Conservation (phyloP, 92 coral and sea anemone genomes). For the Pocillopora meandrina region DNA sequence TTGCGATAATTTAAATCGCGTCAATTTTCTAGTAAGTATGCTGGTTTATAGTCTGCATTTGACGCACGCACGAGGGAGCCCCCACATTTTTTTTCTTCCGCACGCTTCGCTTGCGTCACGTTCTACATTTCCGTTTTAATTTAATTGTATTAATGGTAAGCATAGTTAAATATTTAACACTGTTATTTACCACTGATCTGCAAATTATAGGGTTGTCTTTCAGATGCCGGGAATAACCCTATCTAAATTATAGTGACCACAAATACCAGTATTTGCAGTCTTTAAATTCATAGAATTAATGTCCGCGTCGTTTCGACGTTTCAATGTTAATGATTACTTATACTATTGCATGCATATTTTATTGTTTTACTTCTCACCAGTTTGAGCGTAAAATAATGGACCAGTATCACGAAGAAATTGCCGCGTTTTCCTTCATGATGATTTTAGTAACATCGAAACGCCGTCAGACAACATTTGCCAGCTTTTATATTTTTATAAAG, state of each 20-base stretch:
- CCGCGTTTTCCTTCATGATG: constrained; percentile 40
- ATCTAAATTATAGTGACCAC: constrained; percentile 34
- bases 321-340: constrained; percentile 34
- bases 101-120: too few species aligned
- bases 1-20: constrained; percentile 39
- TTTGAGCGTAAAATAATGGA: constrained; percentile 38
- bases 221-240: constrained; percentile 41
- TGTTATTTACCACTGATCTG: constrained; percentile 37
- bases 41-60: too few species aligned
- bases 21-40: not conserved
- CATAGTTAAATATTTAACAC: constrained; percentile 38
- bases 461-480: constrained; percentile 35
- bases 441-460: constrained; percentile 34
- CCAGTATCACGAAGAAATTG: constrained; percentile 38
- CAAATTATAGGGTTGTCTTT: constrained; percentile 36
- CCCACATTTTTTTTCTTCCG: too few species aligned
- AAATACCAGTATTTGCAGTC: constrained; percentile 40
- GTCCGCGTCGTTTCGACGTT: constrained; percentile 42
- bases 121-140: too few species aligned
- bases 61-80: too few species aligned
- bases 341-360: constrained; percentile 28
- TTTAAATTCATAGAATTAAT: constrained; percentile 33
- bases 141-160: constrained; percentile 9
- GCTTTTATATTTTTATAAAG: constrained; percentile 30
- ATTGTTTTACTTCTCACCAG: constrained; percentile 35